Evolutionary conservation across 2,797 vertebrate genomes (phyloP), one percentile per base, ranked within the genome.

Genomic region (Chelon auratus): DNA sequence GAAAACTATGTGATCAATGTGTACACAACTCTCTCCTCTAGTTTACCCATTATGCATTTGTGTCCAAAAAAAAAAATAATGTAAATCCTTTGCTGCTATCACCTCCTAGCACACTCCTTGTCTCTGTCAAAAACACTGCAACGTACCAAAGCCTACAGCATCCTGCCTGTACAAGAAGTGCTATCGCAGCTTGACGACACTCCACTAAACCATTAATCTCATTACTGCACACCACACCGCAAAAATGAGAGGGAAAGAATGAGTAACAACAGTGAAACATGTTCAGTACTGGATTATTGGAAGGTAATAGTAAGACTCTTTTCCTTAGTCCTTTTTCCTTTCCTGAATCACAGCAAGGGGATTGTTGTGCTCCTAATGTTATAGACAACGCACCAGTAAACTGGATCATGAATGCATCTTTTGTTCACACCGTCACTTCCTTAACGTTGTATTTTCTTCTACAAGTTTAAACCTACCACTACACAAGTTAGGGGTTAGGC

Each of bases 1-100:
- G 43, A 50, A 52, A 42, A 36, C 9, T 0, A 37, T 9, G 37
- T 43, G 18, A 56, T n/a, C 18, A 0, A 36, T 62, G 12, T 58
- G 0, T 26, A n/a, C 40, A 37, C 36, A 57, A 8, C 30, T 68
- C 9, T 48, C 61, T 51, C 65, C 52, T 24, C 17, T 52, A 18
- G 18, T 57, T 30, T 57, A 11, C 13, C 22, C 36, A 56, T 62
- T 39, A 66, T 61, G 40, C 50, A 59, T 50, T 68, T 39, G 43
- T 56, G 24, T 52, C 59, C 24, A 45, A 42, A 45, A 88, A 87
- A 84, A 30, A 30, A 30, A 30, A 30, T 30, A 30, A 83, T 86
- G 75, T 81, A 82, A 89, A 90, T 85, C 78, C 78, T 53, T 51
- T 33, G 48, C 65, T 62, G 68, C 82, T 87, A 84, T 90, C 80